Evolutionary conservation across 2,888 invertebrate genomes (phyloP).

Genomic region (Meganola albula): DNA sequence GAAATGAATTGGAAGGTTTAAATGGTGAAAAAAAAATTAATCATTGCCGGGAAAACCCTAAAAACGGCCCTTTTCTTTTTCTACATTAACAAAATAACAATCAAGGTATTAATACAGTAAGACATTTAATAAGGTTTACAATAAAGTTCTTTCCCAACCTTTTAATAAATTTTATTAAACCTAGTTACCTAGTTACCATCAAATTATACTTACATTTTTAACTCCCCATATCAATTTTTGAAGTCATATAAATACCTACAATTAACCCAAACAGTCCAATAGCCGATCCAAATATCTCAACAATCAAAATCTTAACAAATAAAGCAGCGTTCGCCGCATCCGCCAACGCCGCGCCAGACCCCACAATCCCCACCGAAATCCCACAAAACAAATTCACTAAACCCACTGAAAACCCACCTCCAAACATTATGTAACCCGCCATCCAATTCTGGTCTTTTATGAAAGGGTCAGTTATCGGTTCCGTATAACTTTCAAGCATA

Average conservation of each 20-base stretch:
- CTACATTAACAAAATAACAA: too few relatives aligned
- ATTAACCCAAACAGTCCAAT: slow-evolving; percentile 96
- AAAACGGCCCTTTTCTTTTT: too few relatives aligned
- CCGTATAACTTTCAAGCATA: slow-evolving; percentile 18
- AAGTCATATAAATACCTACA: slow-evolving; percentile 91
- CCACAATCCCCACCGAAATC: slow-evolving; percentile 85
- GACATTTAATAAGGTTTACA: too few relatives aligned
- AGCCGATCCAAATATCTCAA: slow-evolving; percentile 96
- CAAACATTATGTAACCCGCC: slow-evolving; percentile 91
- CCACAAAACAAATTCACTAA: slow-evolving; percentile 93
- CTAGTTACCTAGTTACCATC: neutral
- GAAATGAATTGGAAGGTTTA: too few relatives aligned
- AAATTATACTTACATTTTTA: neutral
- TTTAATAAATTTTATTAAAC: neutral
- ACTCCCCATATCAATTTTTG: slow-evolving; percentile 29
- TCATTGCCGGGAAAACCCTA: too few relatives aligned
- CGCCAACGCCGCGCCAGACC: slow-evolving; percentile 94
- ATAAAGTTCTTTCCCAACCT: too few relatives aligned
- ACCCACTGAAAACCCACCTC: slow-evolving; percentile 93
- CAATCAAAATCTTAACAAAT: slow-evolving; percentile 87
- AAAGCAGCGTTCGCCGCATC: slow-evolving; percentile 95
- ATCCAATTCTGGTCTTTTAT: slow-evolving; percentile 79
- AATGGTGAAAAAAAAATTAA: too few relatives aligned
- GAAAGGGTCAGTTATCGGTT: slow-evolving; percentile 22
- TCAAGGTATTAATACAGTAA: too few relatives aligned